Conservation (phyloP, 2,113 vertebrate genomes). For the Sisor rabdophorus region DNA sequence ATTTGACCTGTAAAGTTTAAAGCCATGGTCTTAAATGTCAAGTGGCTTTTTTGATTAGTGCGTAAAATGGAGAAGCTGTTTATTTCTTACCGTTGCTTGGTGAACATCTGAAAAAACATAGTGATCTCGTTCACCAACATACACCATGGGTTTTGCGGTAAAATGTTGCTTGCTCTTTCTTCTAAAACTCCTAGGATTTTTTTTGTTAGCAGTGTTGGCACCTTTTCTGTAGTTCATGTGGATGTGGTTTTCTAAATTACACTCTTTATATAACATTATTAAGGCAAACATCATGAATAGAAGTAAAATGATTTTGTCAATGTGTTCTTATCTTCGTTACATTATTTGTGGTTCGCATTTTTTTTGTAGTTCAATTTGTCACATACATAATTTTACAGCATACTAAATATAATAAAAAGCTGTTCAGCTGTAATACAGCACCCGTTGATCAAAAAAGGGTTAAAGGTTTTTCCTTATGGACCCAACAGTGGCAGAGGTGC, state of each 20-base stretch:
- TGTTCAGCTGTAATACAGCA: no score
- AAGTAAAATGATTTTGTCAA: neutral
- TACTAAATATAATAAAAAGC: no score
- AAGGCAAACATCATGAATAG: neutral
- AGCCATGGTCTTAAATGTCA: neutral
- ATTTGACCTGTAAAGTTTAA: neutral
- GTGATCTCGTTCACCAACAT: neutral
- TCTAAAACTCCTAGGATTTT: neutral
- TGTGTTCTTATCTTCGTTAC: neutral
- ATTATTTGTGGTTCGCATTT: neutral
- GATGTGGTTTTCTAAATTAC: constrained; percentile 8
- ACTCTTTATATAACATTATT: constrained; percentile 13
- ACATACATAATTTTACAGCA: no score
- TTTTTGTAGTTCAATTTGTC: neutral
- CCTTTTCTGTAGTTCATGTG: neutral
- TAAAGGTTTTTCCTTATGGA: no score
- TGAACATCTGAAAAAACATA: constrained; percentile 18
- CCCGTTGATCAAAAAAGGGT: no score
- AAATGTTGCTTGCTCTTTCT: neutral
- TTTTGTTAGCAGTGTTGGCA: constrained; percentile 9
- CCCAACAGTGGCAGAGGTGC: no score
- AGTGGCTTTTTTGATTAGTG: neutral
- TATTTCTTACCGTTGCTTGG: constrained; percentile 9
- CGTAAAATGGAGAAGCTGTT: constrained; percentile 4
- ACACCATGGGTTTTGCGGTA: neutral